Percentiles rank a stretch among this genome's conserved stretches.
These are phyloP conservation scores for Atrichornis clamosus DNA, from an alignment of 2,113 vertebrate genomes.

Conservation along the genomic window DNA sequence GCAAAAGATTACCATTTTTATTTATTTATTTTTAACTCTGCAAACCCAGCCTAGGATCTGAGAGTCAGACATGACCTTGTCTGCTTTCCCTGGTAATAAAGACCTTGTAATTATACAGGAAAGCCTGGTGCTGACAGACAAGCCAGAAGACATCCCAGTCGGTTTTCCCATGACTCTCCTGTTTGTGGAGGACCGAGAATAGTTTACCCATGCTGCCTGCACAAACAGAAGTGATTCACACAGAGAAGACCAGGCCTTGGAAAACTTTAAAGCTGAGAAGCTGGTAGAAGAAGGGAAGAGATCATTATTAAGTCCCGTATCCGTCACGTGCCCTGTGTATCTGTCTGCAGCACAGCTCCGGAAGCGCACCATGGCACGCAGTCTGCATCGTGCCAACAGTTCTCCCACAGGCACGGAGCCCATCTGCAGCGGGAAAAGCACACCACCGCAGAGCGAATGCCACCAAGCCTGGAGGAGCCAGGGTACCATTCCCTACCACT, in stretches of 20 bases:
- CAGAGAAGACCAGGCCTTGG: neutral
- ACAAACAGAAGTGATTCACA: neutral
- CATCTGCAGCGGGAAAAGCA: neutral
- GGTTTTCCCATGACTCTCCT: neutral
- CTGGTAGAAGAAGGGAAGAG: neutral
- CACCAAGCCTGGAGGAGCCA: neutral
- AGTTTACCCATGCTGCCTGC: neutral
- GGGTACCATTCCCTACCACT: neutral
- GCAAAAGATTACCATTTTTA: neutral
- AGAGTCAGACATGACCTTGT: neutral
- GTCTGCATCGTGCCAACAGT: fast-evolving
- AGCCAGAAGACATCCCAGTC: neutral
- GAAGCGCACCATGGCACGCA: neutral
- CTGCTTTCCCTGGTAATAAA: neutral
- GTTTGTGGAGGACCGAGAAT: neutral
- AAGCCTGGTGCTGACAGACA: neutral
- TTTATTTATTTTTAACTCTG: neutral
- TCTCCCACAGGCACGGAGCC: neutral
- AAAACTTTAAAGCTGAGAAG: neutral
- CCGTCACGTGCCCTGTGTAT: neutral
- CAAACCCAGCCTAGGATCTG: neutral
- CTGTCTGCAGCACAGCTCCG: neutral
- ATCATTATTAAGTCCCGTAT: neutral
- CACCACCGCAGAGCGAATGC: fast-evolving
- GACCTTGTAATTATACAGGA: neutral